Conservation (phyloP, 2,888 invertebrate species). For the Pachymerium ferrugineum region DNA sequence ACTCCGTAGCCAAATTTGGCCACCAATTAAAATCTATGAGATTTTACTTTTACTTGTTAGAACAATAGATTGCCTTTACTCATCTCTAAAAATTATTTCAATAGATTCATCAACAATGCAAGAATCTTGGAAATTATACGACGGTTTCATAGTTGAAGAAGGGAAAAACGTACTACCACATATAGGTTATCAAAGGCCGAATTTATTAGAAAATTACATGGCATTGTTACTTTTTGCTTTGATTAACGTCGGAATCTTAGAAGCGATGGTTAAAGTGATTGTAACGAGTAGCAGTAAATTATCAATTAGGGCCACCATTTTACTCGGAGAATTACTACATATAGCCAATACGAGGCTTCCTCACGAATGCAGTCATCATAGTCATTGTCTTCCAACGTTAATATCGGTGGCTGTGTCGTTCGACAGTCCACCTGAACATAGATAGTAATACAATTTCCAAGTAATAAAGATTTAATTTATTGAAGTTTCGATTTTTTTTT, state of each 20-base stretch:
- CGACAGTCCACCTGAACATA: constrained; percentile 31
- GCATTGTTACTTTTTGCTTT: constrained; percentile 82
- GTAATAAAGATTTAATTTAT: not conserved
- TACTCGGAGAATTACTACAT: constrained; percentile 80
- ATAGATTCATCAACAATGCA: constrained; percentile 65
- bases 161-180: constrained; percentile 79
- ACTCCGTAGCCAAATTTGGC: no score
- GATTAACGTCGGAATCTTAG: constrained; percentile 75
- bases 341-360: constrained; percentile 73
- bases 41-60: no score
- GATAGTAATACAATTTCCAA: constrained; percentile 32
- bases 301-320: constrained; percentile 82
- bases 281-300: constrained; percentile 78
- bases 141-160: constrained; percentile 93
- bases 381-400: constrained; percentile 75
- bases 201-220: constrained; percentile 84
- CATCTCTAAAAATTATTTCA: no score
- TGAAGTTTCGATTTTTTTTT: constrained; percentile 39
- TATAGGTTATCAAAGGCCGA: constrained; percentile 72
- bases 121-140: constrained; percentile 81
- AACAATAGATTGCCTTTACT: no score
- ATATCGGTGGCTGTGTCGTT: constrained; percentile 66
- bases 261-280: constrained; percentile 78
- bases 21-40: no score
- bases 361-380: constrained; percentile 73